Base-by-base conservation (phyloP, 1,140 invertebrate genomes). In the Atta texana region DNA sequence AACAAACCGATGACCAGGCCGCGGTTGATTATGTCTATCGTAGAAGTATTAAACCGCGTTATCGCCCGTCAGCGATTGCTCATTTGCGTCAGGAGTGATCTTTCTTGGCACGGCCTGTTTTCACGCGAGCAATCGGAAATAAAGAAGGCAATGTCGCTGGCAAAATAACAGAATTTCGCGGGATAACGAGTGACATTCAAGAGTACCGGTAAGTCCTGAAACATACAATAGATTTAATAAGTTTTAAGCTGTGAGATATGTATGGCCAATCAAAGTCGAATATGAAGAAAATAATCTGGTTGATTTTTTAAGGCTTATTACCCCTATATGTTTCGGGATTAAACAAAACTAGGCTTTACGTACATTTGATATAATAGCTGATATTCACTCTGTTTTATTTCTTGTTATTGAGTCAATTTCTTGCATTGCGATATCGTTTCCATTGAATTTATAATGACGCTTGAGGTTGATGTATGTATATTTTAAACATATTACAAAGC, bases 311-410 rank as follows among this genome's bases (percentile, higher is more conserved):
- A 24, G 24, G 24, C 24, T 44, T 44, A 10, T 44, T 44, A 44
- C 8, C 2, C 8, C 8, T 44, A 10, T 44, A 8, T 10, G 8
- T 44, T 44, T 44, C 2, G 39, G 7, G 8, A 10, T 10, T 44
- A 44, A 10, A 44, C 39, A 59, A 84, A 64, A 68, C 51, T 88
- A 72, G 55, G 89, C 68, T 92, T 92, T 90, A 88, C 85, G 75
- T 81, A 92, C 90, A 91, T 92, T 88, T 87, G 92, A 92, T 88
- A 24, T 39, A 21, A 34, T 31, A 3, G 5, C 3, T 31, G 4
- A 6, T 64, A 39, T 14, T 44, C 24, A 39, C 4, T 8, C 14
- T 18, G 6, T 71, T 16, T 3, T 1, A 59, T 51, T 74, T 74
- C 3, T 74, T 28, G 12, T 80, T 57, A 44, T 18, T 3, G n/a